A percentile compares a stretch with the other conserved stretches of the same genome.
Evolutionary conservation across 2,113 vertebrate genomes (phyloP).

Genomic region (Eublepharis macularius): DNA sequence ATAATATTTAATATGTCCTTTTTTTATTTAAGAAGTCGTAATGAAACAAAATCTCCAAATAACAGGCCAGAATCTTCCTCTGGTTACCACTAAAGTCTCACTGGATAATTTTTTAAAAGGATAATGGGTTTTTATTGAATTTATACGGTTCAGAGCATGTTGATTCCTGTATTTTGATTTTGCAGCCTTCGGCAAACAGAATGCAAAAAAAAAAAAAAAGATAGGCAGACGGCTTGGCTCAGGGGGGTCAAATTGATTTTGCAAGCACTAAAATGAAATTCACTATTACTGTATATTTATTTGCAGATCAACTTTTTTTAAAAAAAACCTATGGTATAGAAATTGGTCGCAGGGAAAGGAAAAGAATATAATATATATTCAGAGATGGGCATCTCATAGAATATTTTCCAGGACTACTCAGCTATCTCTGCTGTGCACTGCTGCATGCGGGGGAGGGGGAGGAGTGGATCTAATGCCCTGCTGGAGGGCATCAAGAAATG

Average conservation of each 20-base stretch:
- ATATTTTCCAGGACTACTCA: no score
- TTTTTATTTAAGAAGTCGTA: not conserved
- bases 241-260: slow-evolving; percentile 27
- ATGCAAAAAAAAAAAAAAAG: not conserved
- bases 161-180: slow-evolving; percentile 2
- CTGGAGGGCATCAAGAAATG: no score
- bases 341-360: not conserved
- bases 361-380: slow-evolving; percentile 19
- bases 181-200: not conserved
- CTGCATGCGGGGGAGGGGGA: no score
- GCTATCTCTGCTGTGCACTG: no score
- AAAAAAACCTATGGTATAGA: not conserved
- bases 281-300: not conserved
- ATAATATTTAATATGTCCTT: not conserved
- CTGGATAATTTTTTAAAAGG: not conserved
- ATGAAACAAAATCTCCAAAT: not conserved
- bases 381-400: not conserved
- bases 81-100: not conserved
- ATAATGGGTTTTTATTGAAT: slow-evolving; percentile 18
- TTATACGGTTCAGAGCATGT: not conserved
- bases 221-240: not conserved
- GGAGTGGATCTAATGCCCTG: no score
- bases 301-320: slow-evolving; percentile 1
- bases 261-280: slow-evolving; percentile 21
- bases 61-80: not conserved